Evolutionary conservation across 2,888 invertebrate species (phyloP), one percentile per base, ranked within the genome.

Genomic region (Horisme vitalbata): DNA sequence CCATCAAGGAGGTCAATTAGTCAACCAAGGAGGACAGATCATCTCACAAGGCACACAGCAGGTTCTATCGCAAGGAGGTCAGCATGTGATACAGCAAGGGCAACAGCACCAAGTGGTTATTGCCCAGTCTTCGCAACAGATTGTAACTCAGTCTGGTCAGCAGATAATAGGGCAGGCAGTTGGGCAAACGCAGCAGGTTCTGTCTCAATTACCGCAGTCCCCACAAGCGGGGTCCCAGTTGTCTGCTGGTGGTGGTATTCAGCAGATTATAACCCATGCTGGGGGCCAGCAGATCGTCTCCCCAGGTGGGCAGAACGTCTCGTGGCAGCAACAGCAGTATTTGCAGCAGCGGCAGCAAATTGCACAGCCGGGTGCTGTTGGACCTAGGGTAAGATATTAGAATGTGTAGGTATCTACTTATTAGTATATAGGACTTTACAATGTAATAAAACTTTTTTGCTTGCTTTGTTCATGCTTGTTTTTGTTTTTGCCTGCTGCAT

Each of bases 301-400:
- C 0, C 88, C 89, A 0, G 85, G 86, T 0, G 86, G 85, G 0
- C 87, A 85, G 63, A 85, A 82, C 65, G 86, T 89, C 6, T 76
- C 86, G 0, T 88, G 88, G 88, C 89, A 88, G 51, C 90, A 90
- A 47, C 90, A 90, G 54, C 90, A 89, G 55, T 90, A 89, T 45
- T 68, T 90, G 55, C 89, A 79, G 55, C 87, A 87, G 56, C 75
- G 89, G 26, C 91, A 91, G 57, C 91, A 90, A 54, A 86, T 88
- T 9, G 88, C 85, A 20, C 91, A 91, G 55, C 89, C 89, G 0
- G 89, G 88, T 37, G 76, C 83, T 48, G 89, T 90, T 4, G 91
- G 89, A 45, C 90, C 90, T 44, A 79, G 89, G 77, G 88, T 90
- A 65, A 76, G 83, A 53, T 52, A 41, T 41, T 45, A 30, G 14